A percentile compares a stretch with the other conserved stretches of the same genome.
These are phyloP conservation scores for Poecilus cupreus DNA, from an alignment of 2,888 invertebrate species.

Conservation along the genomic window DNA sequence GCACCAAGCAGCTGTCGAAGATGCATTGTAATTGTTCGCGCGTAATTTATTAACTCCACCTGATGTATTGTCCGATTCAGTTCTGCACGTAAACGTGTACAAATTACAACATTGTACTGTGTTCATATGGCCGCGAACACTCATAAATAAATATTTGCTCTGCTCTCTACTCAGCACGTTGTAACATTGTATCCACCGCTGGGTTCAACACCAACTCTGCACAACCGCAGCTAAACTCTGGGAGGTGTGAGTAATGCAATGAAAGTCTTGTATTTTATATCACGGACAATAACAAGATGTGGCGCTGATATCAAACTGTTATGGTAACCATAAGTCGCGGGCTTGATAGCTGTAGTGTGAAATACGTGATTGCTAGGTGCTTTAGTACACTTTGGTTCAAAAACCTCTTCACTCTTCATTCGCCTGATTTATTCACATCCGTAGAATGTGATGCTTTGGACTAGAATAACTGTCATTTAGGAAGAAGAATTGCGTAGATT, in stretches of 20 bases:
- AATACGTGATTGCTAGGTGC: background rate
- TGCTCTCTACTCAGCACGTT: conserved; percentile 30
- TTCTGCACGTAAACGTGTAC: conserved; percentile 41
- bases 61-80: conserved; percentile 23
- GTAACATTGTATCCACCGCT: conserved; percentile 18
- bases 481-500: too few relatives aligned
- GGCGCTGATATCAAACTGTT: conserved; percentile 16
- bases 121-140: conserved; percentile 6
- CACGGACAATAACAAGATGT: conserved; percentile 22
- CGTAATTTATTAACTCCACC: conserved; percentile 5
- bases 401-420: background rate
- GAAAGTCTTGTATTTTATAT: conserved; percentile 15
- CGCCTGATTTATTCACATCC: too few relatives aligned
- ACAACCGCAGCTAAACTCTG: background rate
- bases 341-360: background rate
- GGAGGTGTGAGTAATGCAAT: conserved; percentile 33
- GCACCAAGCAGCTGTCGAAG: background rate
- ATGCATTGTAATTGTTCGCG: conserved; percentile 26
- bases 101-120: conserved; percentile 33
- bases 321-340: conserved; percentile 3
- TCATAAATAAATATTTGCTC: conserved; percentile 42
- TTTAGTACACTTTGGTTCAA: background rate
- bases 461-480: too few relatives aligned
- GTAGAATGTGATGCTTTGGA: too few relatives aligned
- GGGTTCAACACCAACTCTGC: too few relatives aligned